Percentiles rank a stretch among this genome's conserved stretches.
Conservation (phyloP, 2,113 vertebrate species). For the Mormyrus lacerda region DNA sequence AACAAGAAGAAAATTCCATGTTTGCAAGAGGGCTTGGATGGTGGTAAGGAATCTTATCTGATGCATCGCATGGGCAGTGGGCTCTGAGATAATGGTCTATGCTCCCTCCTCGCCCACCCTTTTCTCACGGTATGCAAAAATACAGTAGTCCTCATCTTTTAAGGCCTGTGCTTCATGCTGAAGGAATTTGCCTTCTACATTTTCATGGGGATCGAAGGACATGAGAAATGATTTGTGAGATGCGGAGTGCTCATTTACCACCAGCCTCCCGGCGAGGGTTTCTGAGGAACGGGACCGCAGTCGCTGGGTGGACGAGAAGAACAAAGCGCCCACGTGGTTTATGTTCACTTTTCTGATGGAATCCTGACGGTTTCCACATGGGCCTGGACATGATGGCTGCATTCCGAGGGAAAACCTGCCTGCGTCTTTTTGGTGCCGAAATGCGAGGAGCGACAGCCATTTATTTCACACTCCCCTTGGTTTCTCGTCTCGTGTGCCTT, state of each 20-base stretch:
- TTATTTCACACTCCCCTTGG: background rate
- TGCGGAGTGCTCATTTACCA: background rate
- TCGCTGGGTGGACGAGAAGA: background rate
- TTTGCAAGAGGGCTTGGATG: background rate
- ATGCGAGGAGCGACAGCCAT: background rate
- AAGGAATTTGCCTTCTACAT: background rate
- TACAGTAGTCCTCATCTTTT: background rate
- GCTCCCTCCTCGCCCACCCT: background rate
- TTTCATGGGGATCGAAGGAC: background rate
- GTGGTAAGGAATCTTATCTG: slow-evolving; percentile 9
- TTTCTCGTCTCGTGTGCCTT: background rate
- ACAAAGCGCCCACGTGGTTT: background rate
- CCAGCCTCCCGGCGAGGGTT: background rate
- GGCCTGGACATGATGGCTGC: background rate
- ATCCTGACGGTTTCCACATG: background rate
- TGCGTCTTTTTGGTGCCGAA: background rate
- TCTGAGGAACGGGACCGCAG: background rate
- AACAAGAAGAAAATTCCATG: background rate
- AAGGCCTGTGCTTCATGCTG: background rate
- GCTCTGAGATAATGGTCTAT: background rate
- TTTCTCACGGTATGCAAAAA: background rate
- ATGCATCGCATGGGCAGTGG: background rate
- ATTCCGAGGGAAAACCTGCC: background rate
- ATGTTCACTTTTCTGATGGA: background rate
- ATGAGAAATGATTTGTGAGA: background rate